phyloP scores from a whole-genome alignment of 2,113 vertebrate species.

The Hyaena hyaena region DNA sequence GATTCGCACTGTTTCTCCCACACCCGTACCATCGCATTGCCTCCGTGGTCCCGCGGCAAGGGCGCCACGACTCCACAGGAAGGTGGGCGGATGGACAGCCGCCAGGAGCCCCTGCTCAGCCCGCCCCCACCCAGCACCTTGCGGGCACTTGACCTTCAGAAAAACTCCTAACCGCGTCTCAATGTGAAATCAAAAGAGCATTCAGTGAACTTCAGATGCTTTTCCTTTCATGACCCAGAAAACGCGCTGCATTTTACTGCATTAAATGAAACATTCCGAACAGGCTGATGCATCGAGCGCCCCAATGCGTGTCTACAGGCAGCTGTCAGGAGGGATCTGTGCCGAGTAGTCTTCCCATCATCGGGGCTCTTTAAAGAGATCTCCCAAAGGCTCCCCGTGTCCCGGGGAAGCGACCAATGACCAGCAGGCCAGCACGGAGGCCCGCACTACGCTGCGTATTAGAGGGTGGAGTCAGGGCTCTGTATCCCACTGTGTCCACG shows the following conservation, averaged over 20 bases:
- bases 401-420: background rate
- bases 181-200: background rate
- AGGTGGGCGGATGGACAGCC: background rate
- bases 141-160: background rate
- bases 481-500: background rate
- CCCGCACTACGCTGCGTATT: accelerated
- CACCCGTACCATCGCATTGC: too few relatives aligned
- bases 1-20: background rate
- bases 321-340: accelerated
- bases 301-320: accelerated
- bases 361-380: background rate
- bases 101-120: too few relatives aligned
- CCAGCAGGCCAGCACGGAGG: background rate
- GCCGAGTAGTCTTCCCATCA: background rate
- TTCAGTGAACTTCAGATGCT: background rate
- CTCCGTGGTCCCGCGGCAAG: too few relatives aligned
- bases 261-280: background rate
- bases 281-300: accelerated
- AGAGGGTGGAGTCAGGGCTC: background rate
- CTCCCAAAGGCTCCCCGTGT: background rate
- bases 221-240: background rate
- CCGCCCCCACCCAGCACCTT: background rate
- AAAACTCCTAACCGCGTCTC: background rate
- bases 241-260: accelerated
- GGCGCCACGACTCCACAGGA: background rate